Evolutionary conservation across 2,888 invertebrate genomes (phyloP), one percentile per base, ranked within the genome.

Genomic region (Notodonta dromedarius): DNA sequence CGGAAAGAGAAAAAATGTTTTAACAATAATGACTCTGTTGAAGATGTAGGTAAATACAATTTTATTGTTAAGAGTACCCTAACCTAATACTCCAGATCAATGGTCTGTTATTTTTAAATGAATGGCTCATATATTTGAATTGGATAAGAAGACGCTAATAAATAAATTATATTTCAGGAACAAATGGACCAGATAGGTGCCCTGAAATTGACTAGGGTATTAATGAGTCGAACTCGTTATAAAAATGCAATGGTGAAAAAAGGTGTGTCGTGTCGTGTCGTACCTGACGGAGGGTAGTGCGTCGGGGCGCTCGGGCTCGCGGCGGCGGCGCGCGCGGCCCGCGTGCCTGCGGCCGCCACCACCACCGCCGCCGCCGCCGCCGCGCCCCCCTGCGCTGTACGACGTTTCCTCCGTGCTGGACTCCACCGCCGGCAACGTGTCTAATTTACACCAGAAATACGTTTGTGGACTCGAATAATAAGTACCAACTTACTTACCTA

Each of bases 381-480:
- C 64, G 57, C 63, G 58, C 55, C 50, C 63, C 66, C 71, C 52
- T 35, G 80, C 75, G 65, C 79, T 74, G 71, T 79, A 83, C 60
- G 82, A 79, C 57, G 86, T 81, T 70, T 87, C 88, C 58, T 86
- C 87, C 9, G 86, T 78, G 61, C 86, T 84, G n/a, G 86, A 86
- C 62, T 87, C 89, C 54, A 81, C 72, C 44, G 83, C 78, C 42
- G 80, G 24, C 35, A 39, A 42, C n/a, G 3, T 8, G 13, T 13
- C 14, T 50, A 50, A 13, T 48, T 11, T 11, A 16, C 50, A 8
- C 2, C 7, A 7, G 4, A 16, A 4, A 50, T 16, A 9, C 8
- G 16, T 16, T 14, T 9, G 16, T 7, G 7, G n/a, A 8, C 9
- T 14, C 16, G 50, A 11, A 24, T 24, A 24, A 24, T 24, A 24